A percentile compares a stretch with the other conserved stretches of the same genome.
phyloP scores from a whole-genome alignment of 1,140 invertebrate genomes.

The Heliothis virescens region DNA sequence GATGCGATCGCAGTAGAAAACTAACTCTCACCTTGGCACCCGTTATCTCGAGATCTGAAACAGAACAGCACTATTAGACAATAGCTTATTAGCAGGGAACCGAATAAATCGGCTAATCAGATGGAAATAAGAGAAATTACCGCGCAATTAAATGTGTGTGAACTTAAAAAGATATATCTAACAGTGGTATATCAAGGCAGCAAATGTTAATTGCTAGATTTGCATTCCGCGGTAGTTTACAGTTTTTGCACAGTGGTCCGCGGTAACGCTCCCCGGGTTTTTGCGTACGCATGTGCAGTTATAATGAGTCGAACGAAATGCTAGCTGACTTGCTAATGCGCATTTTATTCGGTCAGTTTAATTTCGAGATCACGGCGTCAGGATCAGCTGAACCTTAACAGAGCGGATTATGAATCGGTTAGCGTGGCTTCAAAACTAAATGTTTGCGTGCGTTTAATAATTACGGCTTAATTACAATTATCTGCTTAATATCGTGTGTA shows the following conservation, averaged over 20 bases:
- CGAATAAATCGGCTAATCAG: constrained; percentile 57
- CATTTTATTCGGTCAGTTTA: constrained; percentile 45
- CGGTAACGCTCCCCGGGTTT: constrained; percentile 30
- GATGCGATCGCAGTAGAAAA: background rate
- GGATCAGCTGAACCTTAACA: constrained; percentile 9
- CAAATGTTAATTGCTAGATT: constrained; percentile 35
- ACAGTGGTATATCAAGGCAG: constrained; percentile 24
- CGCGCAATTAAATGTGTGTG: constrained; percentile 53
- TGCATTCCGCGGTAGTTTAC: constrained; percentile 34
- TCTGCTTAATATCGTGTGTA: constrained; percentile 11
- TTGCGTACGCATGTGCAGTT: constrained; percentile 34
- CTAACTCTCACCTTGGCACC: constrained; percentile 60
- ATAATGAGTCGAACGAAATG: constrained; percentile 38
- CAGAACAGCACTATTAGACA: constrained; percentile 69
- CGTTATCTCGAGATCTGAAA: constrained; percentile 73
- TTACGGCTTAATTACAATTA: constrained; percentile 30
- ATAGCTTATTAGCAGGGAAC: constrained; percentile 63
- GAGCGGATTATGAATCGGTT: constrained; percentile 2
- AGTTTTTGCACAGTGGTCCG: constrained; percentile 39
- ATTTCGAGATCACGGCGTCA: constrained; percentile 24
- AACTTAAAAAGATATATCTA: constrained; percentile 39
- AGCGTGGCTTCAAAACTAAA: background rate
- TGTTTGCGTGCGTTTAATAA: constrained; percentile 27
- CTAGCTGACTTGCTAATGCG: constrained; percentile 40
- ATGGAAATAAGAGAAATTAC: constrained; percentile 44